A percentile compares a stretch with the other conserved stretches of the same genome.
These are phyloP conservation scores for Pardalotus punctatus DNA, from an alignment of 2,113 vertebrate genomes.

Conservation along the genomic window DNA sequence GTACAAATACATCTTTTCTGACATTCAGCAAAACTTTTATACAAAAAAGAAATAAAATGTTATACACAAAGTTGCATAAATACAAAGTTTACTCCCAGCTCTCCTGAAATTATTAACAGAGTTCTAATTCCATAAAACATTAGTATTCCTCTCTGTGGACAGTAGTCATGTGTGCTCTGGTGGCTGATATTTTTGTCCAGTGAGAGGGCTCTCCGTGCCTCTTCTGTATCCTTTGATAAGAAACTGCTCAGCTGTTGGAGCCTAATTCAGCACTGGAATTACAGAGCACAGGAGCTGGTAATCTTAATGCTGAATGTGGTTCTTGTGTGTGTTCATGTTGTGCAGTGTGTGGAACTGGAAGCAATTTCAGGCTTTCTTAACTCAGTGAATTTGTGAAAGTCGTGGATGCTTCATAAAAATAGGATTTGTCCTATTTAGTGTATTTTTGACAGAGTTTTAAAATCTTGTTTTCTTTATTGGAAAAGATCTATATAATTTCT, in stretches of 20 bases:
- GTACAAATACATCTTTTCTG: slow-evolving; percentile 47
- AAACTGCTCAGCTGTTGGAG: slow-evolving; percentile 7
- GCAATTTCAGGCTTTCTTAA: slow-evolving; percentile 55
- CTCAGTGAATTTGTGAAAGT: slow-evolving; percentile 48
- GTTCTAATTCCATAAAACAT: not conserved
- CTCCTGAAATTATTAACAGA: not conserved
- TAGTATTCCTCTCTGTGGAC: slow-evolving; percentile 38
- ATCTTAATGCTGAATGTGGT: slow-evolving; percentile 54
- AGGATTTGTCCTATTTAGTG: slow-evolving; percentile 19
- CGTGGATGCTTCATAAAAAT: slow-evolving; percentile 57
- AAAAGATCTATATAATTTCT: slow-evolving; percentile 19
- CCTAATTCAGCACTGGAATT: slow-evolving; percentile 50
- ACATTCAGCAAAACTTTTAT: slow-evolving; percentile 48
- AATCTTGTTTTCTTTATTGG: not conserved
- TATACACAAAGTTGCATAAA: not conserved
- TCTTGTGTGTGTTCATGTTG: slow-evolving; percentile 53
- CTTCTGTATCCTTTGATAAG: slow-evolving; percentile 27
- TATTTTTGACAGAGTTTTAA: slow-evolving; percentile 11
- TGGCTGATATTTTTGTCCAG: slow-evolving; percentile 44
- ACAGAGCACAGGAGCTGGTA: slow-evolving; percentile 18
- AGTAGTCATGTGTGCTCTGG: slow-evolving; percentile 34
- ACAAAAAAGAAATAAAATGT: not conserved
- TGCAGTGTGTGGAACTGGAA: slow-evolving; percentile 51
- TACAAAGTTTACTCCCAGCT: slow-evolving; percentile 11
- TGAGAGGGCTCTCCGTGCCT: slow-evolving; percentile 57